These are phyloP conservation scores for Tupaia tana DNA, from an alignment of 2,113 vertebrate species.

Conservation along the genomic window DNA sequence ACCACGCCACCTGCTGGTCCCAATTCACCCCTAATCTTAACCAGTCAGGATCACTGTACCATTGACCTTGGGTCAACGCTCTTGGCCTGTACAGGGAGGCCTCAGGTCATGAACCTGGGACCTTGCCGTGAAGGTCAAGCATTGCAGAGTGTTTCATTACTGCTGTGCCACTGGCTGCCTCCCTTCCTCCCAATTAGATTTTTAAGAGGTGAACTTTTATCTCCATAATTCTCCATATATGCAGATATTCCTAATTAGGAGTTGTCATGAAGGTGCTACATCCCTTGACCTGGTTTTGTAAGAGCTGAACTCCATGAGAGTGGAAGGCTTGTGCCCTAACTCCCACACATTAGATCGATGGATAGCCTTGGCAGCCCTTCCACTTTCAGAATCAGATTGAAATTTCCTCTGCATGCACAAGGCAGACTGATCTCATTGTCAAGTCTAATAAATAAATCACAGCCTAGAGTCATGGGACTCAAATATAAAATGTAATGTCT, in stretches of 20 bases:
- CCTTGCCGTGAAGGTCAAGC: no score
- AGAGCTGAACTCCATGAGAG: not conserved
- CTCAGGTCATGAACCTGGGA: no score
- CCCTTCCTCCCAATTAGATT: not conserved
- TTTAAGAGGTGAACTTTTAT: not conserved
- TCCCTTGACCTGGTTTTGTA: not conserved
- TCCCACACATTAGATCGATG: not conserved
- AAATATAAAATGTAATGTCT: conserved; percentile 54
- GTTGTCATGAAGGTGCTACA: not conserved
- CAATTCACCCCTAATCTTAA: no score
- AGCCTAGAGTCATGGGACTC: not conserved
- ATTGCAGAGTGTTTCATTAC: no score
- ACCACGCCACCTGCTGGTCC: no score
- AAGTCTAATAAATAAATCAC: conserved; percentile 69
- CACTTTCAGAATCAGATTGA: not conserved
- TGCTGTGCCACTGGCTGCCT: no score
- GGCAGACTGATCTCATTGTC: conserved; percentile 54
- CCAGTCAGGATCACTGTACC: no score
- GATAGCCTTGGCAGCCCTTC: not conserved
- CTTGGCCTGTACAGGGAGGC: no score
- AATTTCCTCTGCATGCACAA: conserved; percentile 43
- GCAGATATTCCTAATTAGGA: not conserved
- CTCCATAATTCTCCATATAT: not conserved
- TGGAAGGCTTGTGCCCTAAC: rapidly evolving
- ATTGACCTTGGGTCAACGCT: no score